A percentile compares a stretch with the other conserved stretches of the same genome.
These are phyloP conservation scores for Eustalomyia histrio DNA, from an alignment of 2,888 invertebrate species.

Conservation along the genomic window DNA sequence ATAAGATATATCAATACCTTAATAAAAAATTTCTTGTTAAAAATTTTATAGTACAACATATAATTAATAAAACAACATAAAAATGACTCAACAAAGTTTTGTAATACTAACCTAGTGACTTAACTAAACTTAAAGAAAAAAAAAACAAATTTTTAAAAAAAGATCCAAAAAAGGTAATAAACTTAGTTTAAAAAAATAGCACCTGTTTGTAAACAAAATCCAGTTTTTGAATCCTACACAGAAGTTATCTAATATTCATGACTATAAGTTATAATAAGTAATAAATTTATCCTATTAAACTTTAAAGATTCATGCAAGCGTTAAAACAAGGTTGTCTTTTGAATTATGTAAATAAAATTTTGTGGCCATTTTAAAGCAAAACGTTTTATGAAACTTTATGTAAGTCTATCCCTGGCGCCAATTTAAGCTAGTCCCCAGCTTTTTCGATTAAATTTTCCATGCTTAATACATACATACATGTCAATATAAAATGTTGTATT, in stretches of 20 bases:
- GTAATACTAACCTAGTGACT: constrained; percentile 35
- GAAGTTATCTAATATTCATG: constrained; percentile 19
- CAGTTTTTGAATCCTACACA: constrained; percentile 35
- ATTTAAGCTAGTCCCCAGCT: no score
- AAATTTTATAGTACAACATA: not conserved
- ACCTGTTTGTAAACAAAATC: constrained; percentile 13
- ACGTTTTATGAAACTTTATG: no score
- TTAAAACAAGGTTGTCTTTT: not conserved
- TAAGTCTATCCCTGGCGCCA: no score
- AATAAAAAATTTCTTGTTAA: not conserved
- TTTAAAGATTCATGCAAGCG: not conserved
- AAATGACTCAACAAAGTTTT: not conserved
- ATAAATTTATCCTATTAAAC: no score
- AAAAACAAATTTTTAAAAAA: not conserved
- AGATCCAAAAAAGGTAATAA: not conserved
- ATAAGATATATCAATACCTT: not conserved
- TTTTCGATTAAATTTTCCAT: no score
- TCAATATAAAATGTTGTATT: no score
- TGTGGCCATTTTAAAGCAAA: not conserved
- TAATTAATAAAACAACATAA: not conserved
- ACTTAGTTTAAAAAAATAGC: not conserved
- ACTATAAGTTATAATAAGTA: not conserved
- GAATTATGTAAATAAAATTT: not conserved
- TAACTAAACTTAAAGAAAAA: not conserved
- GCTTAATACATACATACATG: no score